phyloP scores from a whole-genome alignment of 2,888 invertebrate species.

The Mamestra brassicae region DNA sequence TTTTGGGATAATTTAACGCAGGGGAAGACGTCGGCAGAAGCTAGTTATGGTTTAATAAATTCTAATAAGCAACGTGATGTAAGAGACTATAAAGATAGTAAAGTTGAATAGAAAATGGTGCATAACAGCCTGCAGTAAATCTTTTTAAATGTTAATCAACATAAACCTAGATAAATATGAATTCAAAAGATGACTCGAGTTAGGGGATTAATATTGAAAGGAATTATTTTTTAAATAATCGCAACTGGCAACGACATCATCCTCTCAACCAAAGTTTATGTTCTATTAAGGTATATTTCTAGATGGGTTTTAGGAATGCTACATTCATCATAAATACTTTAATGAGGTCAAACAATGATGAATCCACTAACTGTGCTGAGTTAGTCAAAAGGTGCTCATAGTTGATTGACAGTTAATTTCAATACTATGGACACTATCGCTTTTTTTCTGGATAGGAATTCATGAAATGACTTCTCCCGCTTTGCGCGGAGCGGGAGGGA shows the following conservation, averaged over 20 bases:
- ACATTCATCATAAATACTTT: too few species aligned
- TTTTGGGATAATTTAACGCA: neutral
- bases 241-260: too few species aligned
- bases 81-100: conserved; percentile 5
- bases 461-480: too few species aligned
- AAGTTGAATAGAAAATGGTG: conserved; percentile 1
- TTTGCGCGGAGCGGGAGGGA: too few species aligned
- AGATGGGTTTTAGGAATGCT: too few species aligned
- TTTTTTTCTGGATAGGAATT: too few species aligned
- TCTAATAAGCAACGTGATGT: conserved; percentile 27
- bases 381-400: neutral
- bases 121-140: neutral
- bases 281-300: too few species aligned
- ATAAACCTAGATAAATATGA: conserved; percentile 9
- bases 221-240: neutral
- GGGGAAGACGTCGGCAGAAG: neutral
- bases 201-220: neutral
- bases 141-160: neutral
- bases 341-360: neutral
- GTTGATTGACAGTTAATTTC: neutral
- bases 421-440: neutral
- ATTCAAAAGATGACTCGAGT: neutral
- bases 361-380: neutral
- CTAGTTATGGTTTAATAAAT: neutral
- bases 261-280: too few species aligned